A percentile compares a stretch with the other conserved stretches of the same genome.
phyloP scores from a whole-genome alignment of 2,113 vertebrate genomes.

The Dicrurus megarhynchus region DNA sequence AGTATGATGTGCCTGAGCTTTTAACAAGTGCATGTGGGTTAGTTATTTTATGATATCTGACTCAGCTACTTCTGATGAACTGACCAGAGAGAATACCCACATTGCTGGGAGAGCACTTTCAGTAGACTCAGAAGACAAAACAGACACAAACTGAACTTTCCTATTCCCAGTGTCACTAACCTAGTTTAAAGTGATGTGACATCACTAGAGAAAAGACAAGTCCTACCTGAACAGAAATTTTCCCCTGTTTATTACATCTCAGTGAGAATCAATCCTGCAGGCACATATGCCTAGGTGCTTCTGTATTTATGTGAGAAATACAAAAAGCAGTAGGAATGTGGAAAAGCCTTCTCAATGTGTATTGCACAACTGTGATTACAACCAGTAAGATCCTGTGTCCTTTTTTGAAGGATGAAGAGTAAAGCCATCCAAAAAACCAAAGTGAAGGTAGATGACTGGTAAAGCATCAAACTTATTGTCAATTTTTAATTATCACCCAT shows the following conservation, averaged over 20 bases:
- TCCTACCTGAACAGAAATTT: background rate
- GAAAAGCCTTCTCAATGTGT: background rate
- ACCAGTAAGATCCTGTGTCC: background rate
- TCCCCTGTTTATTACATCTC: background rate
- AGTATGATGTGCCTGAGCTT: background rate
- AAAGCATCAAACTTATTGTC: background rate
- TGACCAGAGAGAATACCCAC: constrained; percentile 36
- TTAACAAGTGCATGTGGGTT: background rate
- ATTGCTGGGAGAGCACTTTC: constrained; percentile 30
- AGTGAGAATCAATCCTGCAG: background rate
- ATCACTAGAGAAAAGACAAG: background rate
- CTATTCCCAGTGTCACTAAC: constrained; percentile 34
- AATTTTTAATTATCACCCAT: background rate
- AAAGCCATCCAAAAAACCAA: background rate
- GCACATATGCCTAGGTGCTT: background rate
- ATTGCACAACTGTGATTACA: background rate
- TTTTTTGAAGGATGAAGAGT: background rate
- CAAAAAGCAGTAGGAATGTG: background rate
- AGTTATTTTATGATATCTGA: constrained; percentile 37
- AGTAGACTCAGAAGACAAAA: background rate
- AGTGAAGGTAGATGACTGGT: background rate
- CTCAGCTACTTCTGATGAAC: constrained; percentile 30
- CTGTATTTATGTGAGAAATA: background rate
- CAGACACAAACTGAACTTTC: background rate
- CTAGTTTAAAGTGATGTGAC: constrained; percentile 11